phyloP scores from a whole-genome alignment of 1,140 invertebrate species.

The Rhizoglyphus robini region DNA sequence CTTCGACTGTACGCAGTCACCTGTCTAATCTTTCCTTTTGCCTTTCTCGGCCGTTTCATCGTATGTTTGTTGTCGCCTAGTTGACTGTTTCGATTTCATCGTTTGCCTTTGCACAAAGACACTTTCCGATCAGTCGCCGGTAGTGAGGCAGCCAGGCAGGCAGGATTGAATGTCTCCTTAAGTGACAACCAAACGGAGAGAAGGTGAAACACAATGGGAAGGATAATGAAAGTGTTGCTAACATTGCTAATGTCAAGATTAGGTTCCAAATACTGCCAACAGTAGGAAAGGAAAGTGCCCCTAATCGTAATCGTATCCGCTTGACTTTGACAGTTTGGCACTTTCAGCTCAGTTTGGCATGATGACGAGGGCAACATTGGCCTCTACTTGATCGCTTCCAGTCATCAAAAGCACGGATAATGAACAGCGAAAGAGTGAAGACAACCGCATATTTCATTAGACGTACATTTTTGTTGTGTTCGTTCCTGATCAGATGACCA shows the following conservation, averaged over 20 bases:
- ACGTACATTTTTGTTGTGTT: no score
- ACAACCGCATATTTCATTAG: no score
- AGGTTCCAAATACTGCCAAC: no score
- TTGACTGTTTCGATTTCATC: neutral
- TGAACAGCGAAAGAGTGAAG: no score
- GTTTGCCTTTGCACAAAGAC: neutral
- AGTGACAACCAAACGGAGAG: neutral
- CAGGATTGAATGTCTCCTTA: neutral
- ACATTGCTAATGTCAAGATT: constrained; percentile 9
- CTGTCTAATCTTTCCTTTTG: neutral
- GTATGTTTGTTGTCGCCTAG: neutral
- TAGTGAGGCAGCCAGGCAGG: neutral
- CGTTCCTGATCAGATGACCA: no score
- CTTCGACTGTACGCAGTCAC: neutral
- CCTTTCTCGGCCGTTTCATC: neutral
- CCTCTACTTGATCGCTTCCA: no score
- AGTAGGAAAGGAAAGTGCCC: neutral
- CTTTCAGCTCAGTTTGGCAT: no score
- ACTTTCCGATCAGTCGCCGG: no score
- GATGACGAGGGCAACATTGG: no score
- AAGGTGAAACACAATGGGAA: neutral
- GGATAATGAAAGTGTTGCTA: neutral
- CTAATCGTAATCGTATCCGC: constrained; percentile 8
- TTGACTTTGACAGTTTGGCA: constrained; percentile 7
- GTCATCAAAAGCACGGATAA: no score